These are phyloP conservation scores for Lonchura striata DNA, from an alignment of 2,113 vertebrate species.

Conservation along the genomic window DNA sequence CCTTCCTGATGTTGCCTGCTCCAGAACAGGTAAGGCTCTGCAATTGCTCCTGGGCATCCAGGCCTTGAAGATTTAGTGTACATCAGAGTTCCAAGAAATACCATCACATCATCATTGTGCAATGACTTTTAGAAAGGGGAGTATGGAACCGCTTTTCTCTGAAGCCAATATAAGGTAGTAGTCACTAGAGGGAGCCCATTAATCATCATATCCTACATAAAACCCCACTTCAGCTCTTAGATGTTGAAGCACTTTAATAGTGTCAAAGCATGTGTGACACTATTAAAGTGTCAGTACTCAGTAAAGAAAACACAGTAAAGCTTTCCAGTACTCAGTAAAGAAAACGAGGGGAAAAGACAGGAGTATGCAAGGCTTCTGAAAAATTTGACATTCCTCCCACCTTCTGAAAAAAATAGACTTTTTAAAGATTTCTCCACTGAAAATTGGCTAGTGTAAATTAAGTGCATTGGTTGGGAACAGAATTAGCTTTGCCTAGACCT, in stretches of 20 bases:
- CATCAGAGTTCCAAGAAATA: not conserved
- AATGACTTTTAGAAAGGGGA: not conserved
- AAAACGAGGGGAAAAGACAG: not conserved
- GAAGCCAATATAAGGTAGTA: not conserved
- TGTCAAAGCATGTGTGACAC: not conserved
- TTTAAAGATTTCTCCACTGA: not conserved
- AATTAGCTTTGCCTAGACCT: not conserved
- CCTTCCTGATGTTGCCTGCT: rapidly evolving
- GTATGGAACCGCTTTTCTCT: not conserved
- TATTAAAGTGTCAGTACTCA: not conserved
- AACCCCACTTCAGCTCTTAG: not conserved
- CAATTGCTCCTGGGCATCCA: not conserved
- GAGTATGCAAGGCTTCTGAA: not conserved
- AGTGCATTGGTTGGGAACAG: not conserved
- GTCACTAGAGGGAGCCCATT: slow-evolving; percentile 38
- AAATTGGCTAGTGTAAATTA: not conserved
- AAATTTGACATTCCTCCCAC: not conserved
- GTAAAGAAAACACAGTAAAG: not conserved
- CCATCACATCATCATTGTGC: not conserved
- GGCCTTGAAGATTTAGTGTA: not conserved
- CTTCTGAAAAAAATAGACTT: not conserved
- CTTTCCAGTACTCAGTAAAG: not conserved
- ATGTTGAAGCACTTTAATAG: not conserved
- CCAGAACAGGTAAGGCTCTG: not conserved
- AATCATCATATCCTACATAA: not conserved